These are phyloP conservation scores for Caradrina clavipalpis DNA, from an alignment of 2,888 invertebrate species.

Conservation along the genomic window DNA sequence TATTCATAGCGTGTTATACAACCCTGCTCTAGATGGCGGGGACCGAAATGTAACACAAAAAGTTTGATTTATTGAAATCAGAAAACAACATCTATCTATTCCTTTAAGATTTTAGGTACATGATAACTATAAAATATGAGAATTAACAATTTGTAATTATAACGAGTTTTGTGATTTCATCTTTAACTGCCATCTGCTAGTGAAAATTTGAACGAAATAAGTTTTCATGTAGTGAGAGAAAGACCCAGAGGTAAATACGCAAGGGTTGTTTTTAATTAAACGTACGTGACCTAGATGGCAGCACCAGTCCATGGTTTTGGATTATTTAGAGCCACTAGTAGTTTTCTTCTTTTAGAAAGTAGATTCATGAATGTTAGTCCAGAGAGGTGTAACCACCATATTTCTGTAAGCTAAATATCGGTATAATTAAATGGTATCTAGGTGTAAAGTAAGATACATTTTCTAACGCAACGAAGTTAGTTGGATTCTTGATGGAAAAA, in stretches of 20 bases:
- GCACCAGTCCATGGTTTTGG: neutral
- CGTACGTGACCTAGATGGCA: constrained; percentile 29
- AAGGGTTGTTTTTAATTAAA: neutral
- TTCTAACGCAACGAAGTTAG: no score
- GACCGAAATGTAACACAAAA: neutral
- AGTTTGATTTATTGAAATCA: no score
- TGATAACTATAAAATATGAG: no score
- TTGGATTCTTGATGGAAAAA: no score
- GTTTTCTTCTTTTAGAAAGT: neutral
- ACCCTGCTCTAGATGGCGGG: constrained; percentile 13
- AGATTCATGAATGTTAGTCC: no score
- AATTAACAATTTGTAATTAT: no score
- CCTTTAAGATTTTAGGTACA: no score
- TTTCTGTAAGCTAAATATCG: no score
- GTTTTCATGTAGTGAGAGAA: neutral
- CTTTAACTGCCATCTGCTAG: constrained; percentile 22
- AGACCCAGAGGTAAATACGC: rapidly evolving
- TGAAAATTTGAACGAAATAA: neutral
- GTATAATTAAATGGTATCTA: no score
- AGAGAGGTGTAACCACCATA: no score
- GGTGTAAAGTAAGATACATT: no score
- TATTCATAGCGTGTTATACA: neutral
- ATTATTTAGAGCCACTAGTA: neutral
- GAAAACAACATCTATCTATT: no score
- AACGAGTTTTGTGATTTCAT: neutral